Base-by-base conservation (phyloP, 1,140 invertebrate genomes). In the Zelostemma sp. region DNA sequence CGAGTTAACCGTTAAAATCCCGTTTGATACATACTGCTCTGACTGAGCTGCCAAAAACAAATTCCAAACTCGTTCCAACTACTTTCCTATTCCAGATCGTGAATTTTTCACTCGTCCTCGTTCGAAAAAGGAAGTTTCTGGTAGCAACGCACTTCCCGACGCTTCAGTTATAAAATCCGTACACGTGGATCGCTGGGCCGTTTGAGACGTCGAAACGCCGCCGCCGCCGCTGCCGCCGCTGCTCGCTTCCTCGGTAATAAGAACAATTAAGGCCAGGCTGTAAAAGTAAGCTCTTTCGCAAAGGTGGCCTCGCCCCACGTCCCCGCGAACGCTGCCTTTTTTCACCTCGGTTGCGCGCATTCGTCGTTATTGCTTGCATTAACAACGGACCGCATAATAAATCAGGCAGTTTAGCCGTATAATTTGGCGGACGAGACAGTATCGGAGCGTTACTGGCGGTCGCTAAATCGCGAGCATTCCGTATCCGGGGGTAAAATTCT, bases 321-420 rank as follows among this genome's bases (percentile, higher is more conserved):
- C 41, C 25, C 25, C 40, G 14, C 2, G 18, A 43, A 43, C 40
- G 40, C 21, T 19, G 5, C 25, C 51, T 64, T 66, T 71, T 67
- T 47, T 67, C 40, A 12, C 41, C 11, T 31, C 46, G 41, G 43
- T 35, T 17, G 38, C 40, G 41, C 54, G 40, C 53, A 65, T 55
- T 67, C 64, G 68, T 74, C 53, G 67, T 73, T 77, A 74, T 71
- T 76, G 66, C 60, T 60, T 41, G 45, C 55, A 63, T 73, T 73
- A 74, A 72, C 56, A 57, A 68, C 71, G 79, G 73, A 66, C 73
- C 64, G 54, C 80, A n/a, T n/a, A n/a, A 80, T 81, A 83, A 83
- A 83, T 82, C 80, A 82, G 78, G 53, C 73, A 72, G 74, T 80
- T 82, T 82, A 79, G 68, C 72, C 69, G 60, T 79, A 70, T 78